Evolutionary conservation across 2,888 invertebrate species (phyloP), one percentile per base, ranked within the genome.

Genomic region (Formica aserva): DNA sequence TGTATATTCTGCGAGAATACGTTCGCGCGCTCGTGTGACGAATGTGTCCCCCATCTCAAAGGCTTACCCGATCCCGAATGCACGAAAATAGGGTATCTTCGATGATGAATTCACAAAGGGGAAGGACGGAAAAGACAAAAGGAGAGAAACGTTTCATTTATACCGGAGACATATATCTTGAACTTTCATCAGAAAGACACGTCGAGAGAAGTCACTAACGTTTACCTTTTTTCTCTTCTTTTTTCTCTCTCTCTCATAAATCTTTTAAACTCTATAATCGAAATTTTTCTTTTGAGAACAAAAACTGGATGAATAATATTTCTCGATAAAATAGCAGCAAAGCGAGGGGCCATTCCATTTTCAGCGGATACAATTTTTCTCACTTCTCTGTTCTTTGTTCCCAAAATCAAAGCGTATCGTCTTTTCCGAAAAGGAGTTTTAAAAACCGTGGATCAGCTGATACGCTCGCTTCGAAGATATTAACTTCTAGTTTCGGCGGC

Each of bases 1-100:
- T 45, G 45, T 45, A 45, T 76, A 66, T 66, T 22, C 22, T 35
- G 48, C 11, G 22, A 48, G 6, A 76, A 52, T 65, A 76, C 26
- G 48, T 48, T 26, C 15, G 22, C 29, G 6, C n/a, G n/a, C 48
- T 15, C 48, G 26, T 48, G 35, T 52, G 65, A 76, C 35, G 66
- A 76, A 76, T 65, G 22, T 62, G 22, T 65, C 9, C 32, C 35
- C 11, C 26, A 22, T 48, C 13, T 29, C 22, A 35, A 75, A 32
- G 11, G n/a, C 48, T 75, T 52, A 65, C 18, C 9, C 66, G 18
- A 65, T 8, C 26, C 8, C 15, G 35, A 32, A 35, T 22, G 35
- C 32, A 8, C 2, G 11, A 66, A 75, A 66, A 52, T 52, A 26
- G 32, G 29, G 9, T 35, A 35, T 18, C 4, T 76, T 65, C 52